phyloP scores from a whole-genome alignment of 2,888 invertebrate genomes.

The Uropetala carovei region DNA sequence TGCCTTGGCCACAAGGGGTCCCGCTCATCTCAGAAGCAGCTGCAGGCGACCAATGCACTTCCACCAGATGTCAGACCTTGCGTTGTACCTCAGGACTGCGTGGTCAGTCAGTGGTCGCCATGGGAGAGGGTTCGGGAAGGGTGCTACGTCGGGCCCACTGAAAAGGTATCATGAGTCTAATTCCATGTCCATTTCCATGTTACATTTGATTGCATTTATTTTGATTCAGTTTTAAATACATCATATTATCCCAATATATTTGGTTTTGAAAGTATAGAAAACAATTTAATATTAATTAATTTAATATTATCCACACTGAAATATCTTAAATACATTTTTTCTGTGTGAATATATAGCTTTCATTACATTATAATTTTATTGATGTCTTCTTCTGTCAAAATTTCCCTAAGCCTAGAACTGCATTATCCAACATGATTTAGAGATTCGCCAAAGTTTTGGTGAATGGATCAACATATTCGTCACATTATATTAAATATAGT shows the following conservation, averaged over 20 bases:
- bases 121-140: slow-evolving; percentile 79
- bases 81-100: slow-evolving; percentile 78
- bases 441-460: too few relatives aligned
- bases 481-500: too few relatives aligned
- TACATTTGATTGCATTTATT: neutral
- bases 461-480: too few relatives aligned
- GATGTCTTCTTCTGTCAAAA: too few relatives aligned
- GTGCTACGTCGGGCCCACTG: slow-evolving; percentile 74
- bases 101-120: slow-evolving; percentile 79
- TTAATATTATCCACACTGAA: neutral
- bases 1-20: slow-evolving; percentile 8
- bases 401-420: too few relatives aligned
- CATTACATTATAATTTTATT: too few relatives aligned
- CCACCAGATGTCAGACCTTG: slow-evolving; percentile 74
- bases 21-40: neutral
- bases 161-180: slow-evolving; percentile 70
- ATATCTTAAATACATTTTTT: neutral
- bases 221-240: too few relatives aligned
- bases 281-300: neutral
- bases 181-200: neutral
- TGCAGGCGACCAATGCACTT: slow-evolving; percentile 38
- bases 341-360: too few relatives aligned
- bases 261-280: too few relatives aligned
- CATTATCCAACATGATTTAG: too few relatives aligned
- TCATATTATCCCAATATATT: too few relatives aligned